Evolutionary conservation across 2,888 invertebrate genomes (phyloP).

Genomic region (Apantesis nais): DNA sequence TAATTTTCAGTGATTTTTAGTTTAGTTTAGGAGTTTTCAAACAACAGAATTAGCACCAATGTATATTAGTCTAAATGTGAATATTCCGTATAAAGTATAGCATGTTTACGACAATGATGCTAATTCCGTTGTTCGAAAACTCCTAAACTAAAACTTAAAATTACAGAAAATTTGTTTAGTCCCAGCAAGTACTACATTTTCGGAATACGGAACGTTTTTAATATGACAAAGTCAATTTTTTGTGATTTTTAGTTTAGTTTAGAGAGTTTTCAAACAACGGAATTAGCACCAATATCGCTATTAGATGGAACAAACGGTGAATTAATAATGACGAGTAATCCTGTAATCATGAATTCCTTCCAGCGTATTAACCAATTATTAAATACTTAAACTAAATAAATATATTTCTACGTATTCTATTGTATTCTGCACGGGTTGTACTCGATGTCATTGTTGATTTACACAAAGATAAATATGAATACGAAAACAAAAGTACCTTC

Average conservation of each 20-base stretch:
- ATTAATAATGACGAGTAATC: not conserved
- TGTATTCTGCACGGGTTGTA: constrained; percentile 3
- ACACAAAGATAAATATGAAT: constrained; percentile 26
- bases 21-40: too few relatives aligned
- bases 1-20: too few relatives aligned
- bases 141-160: too few relatives aligned
- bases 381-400: not conserved
- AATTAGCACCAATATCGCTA: too few relatives aligned
- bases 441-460: constrained; percentile 22
- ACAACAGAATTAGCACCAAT: too few relatives aligned
- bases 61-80: too few relatives aligned
- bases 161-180: not conserved
- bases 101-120: too few relatives aligned
- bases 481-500: constrained; percentile 87
- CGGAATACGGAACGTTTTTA: too few relatives aligned
- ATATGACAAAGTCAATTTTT: not conserved
- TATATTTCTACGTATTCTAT: not conserved
- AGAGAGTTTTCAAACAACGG: too few relatives aligned
- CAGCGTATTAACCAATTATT: not conserved
- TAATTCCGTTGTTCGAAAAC: too few relatives aligned
- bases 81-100: not conserved
- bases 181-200: too few relatives aligned
- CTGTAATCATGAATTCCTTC: not conserved
- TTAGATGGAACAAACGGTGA: not conserved
- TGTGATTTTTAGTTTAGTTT: too few relatives aligned